A percentile compares a stretch with the other conserved stretches of the same genome.
phyloP scores from a whole-genome alignment of 2,113 vertebrate genomes.

The Lampris megalopsis region DNA sequence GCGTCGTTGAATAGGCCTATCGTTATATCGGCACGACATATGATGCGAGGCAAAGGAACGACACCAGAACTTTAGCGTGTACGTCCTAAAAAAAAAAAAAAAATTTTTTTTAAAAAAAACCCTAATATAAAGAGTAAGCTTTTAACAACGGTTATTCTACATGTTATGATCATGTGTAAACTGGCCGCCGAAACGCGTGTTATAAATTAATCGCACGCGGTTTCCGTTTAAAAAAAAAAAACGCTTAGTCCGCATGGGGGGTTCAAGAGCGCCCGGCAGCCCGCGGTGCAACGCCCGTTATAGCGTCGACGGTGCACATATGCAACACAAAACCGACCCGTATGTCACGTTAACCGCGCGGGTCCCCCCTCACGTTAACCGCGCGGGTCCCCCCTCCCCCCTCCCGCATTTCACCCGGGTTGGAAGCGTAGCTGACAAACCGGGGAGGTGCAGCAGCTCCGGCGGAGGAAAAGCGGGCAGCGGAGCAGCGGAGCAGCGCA shows the following conservation, averaged over 20 bases:
- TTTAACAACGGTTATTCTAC: too few relatives aligned
- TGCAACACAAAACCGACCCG: neutral
- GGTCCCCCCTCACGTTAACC: too few relatives aligned
- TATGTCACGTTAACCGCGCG: neutral
- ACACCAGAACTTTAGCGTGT: neutral
- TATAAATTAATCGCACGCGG: conserved; percentile 16
- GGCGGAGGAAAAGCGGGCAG: conserved; percentile 74
- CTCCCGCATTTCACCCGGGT: too few relatives aligned
- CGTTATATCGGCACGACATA: neutral
- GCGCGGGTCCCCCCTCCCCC: too few relatives aligned
- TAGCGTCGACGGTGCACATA: neutral
- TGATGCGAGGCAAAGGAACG: neutral
- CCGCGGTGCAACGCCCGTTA: conserved; percentile 66
- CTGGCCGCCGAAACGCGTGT: neutral
- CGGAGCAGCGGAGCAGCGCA: conserved; percentile 62
- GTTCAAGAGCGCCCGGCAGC: conserved; percentile 62
- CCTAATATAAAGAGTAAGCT: too few relatives aligned
- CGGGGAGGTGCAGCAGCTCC: conserved; percentile 63
- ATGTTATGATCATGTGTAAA: too few relatives aligned
- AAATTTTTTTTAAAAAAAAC: neutral
- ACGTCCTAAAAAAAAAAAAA: neutral
- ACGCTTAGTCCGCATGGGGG: neutral
- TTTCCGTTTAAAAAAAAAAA: neutral
- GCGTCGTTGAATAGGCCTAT: conserved; percentile 1
- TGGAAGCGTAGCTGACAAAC: conserved; percentile 9